Evolutionary conservation across 2,797 vertebrate species (phyloP), one percentile per base, ranked within the genome.

Genomic region (Salarias fasciatus): DNA sequence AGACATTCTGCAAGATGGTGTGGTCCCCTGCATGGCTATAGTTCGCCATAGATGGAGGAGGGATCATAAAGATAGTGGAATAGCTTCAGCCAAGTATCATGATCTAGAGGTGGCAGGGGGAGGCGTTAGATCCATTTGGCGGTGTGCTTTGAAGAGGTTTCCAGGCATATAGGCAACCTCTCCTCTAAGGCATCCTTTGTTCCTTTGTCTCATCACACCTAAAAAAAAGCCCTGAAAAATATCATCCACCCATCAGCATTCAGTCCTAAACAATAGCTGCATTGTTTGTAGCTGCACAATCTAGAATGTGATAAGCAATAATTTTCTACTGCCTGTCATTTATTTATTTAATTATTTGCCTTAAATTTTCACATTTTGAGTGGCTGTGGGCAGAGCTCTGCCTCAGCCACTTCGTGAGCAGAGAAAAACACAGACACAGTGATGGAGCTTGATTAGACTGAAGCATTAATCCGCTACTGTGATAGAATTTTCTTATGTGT

Each of bases 41-140:
- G 96, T 99, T 99, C 98, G 98, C 98, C 98, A 99, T 99, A 98
- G 98, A 98, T 98, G 94, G 97, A 97, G 95, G 95, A 96, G 95
- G 96, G 96, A 97, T 95, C 95, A 95, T 97, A 96, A 95, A 96
- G 94, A 94, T 93, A 83, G 84, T 57, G 85, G 83, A 92, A 95
- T 93, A 95, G 94, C 95, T 94, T 99, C 94, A 98, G 94, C 97
- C 94, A 93, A 98, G 95, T 96, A 94, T 98, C 96, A 98, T 99
- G 96, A 96, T 98, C 96, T 96, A 94, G 94, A 95, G 90, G 94
- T 91, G 92, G 92, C 89, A 89, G 92, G 94, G 92, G 93, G 93
- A 95, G 94, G 94, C 92, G 92, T 94, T 94, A 95, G 93, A 97
- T 97, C 96, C 96, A 96, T 95, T 94, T 95, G 96, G 85, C 71